A percentile compares a stretch with the other conserved stretches of the same genome.
Conservation (phyloP, 1,140 invertebrate genomes). For the Piezodorus guildinii region DNA sequence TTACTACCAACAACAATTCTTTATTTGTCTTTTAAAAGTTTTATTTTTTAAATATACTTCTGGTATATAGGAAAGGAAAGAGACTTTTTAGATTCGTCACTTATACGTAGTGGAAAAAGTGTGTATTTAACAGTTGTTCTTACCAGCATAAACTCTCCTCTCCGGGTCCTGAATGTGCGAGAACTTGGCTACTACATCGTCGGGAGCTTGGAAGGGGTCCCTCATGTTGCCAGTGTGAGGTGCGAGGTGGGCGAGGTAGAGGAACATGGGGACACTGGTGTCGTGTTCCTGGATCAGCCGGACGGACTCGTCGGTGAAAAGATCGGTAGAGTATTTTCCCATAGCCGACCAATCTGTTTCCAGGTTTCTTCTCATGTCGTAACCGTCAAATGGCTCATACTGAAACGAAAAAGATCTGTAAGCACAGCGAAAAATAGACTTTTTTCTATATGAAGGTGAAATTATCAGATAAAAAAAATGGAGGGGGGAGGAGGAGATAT, state of each 20-base stretch:
- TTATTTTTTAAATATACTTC: too few relatives aligned
- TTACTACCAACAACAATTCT: too few relatives aligned
- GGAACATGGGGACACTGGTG: constrained; percentile 50
- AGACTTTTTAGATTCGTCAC: too few relatives aligned
- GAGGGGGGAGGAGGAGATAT: background rate
- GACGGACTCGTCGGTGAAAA: constrained; percentile 62
- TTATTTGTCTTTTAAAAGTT: too few relatives aligned
- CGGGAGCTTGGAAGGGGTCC: constrained; percentile 62
- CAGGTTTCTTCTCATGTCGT: constrained; percentile 56
- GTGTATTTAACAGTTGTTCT: too few relatives aligned
- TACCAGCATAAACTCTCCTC: constrained; percentile 67
- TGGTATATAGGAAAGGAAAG: too few relatives aligned
- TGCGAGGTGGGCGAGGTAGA: constrained; percentile 69
- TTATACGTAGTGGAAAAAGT: too few relatives aligned
- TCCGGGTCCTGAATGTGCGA: constrained; percentile 57
- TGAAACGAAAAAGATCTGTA: constrained; percentile 1
- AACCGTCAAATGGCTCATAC: constrained; percentile 35
- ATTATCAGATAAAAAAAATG: too few relatives aligned
- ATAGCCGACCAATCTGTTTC: constrained; percentile 42
- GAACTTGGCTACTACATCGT: constrained; percentile 59
- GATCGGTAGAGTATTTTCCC: constrained; percentile 62
- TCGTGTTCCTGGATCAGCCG: constrained; percentile 54
- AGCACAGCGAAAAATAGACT: too few relatives aligned
- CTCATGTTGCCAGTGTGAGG: constrained; percentile 59
- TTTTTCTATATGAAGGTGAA: too few relatives aligned